phyloP scores from a whole-genome alignment of 2,113 vertebrate species.

The Benitochromis conjunctus region DNA sequence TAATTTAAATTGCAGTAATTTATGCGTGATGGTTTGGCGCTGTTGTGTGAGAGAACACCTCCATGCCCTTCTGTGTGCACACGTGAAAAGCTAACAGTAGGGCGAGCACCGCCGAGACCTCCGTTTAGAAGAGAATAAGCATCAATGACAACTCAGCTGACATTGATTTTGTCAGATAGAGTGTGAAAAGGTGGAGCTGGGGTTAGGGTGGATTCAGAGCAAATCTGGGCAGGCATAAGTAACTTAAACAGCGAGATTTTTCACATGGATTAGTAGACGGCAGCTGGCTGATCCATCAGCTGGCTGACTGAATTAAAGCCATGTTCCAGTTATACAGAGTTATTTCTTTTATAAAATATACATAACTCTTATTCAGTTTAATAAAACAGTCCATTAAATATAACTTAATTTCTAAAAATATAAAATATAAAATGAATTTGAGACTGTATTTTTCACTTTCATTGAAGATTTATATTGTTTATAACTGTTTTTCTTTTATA shows the following conservation, averaged over 20 bases:
- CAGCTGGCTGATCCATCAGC: too few relatives aligned
- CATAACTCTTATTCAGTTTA: background rate
- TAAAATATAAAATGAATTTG: background rate
- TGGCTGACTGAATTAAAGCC: background rate
- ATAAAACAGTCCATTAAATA: background rate
- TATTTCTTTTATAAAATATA: background rate
- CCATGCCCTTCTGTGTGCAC: background rate
- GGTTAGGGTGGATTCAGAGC: background rate
- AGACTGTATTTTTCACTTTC: background rate
- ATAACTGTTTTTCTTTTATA: too few relatives aligned
- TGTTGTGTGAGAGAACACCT: background rate
- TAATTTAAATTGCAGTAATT: background rate
- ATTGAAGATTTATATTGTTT: background rate
- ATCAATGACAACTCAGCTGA: background rate
- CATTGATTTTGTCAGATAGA: background rate
- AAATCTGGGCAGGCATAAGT: background rate
- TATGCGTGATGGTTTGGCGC: background rate
- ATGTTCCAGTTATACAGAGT: background rate
- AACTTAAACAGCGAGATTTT: background rate
- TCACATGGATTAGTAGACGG: background rate
- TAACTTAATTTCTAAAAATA: background rate
- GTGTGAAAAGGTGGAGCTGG: background rate
- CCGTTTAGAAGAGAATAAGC: background rate
- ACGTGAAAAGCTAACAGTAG: background rate
- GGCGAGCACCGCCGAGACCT: background rate